Base-by-base conservation (phyloP, 2,113 vertebrate genomes). In the Sminthopsis crassicaudata region DNA sequence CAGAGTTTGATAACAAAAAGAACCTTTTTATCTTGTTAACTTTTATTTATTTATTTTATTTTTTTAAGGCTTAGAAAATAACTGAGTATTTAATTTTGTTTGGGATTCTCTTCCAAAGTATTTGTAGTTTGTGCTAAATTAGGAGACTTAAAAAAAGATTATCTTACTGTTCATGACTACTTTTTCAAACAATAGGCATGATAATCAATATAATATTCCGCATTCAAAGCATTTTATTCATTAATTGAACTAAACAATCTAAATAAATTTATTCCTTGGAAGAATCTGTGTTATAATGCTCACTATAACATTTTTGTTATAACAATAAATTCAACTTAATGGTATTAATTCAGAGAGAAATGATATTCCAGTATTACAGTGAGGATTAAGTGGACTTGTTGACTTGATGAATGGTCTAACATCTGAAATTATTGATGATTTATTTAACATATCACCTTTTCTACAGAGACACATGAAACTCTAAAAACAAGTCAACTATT, bases 91-190 rank as follows among this genome's bases (percentile, higher is more conserved):
- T 89, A 53, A 42, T 26, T 76, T 89, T 53, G 27, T 50, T 22
- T 91, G 53, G 46, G 25, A 88, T 88, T 25, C 12, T 76, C 0
- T 76, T 76, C n/a, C 53, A 48, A 42, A 90, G 0, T 91, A 27
- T 95, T 92, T 36, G 50, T 96, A 53, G n/a, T 4, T 76, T 46
- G 91, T 48, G 8, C 27, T 92, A 57, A 93, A 57, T 93, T 95
- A 60, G 54, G 9, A 52, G 53, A 91, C 26, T 50, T 60, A 3
- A 92, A 93, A 93, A 50, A 42, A 53, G n/a, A 10, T 90, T 24
- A 55, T 19, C 36, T 88, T 16, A 12, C 46, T 91, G 3, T 54
- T 94, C 50, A 50, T 54, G 67, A 93, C 91, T 54, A 36, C 52
- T 26, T 94, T 54, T 60, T 93, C 54, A 84, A 36, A 36, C 54